Conservation (phyloP, 2,113 vertebrate species). For the Tamias sibiricus region DNA sequence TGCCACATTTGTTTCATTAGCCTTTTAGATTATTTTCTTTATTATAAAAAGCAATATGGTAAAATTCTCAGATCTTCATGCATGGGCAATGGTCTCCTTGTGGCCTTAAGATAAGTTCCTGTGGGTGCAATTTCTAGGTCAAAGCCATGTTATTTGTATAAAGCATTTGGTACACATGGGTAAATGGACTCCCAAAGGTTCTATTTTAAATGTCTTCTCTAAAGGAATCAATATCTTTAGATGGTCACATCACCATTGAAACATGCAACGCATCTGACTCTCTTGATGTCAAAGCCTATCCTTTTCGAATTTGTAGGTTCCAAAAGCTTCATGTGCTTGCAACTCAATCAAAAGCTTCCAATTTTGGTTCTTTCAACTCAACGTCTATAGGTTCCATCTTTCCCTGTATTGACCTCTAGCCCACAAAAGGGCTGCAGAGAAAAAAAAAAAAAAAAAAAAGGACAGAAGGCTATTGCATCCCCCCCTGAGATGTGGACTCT, state of each 20-base stretch:
- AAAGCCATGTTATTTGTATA: neutral
- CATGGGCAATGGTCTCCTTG: neutral
- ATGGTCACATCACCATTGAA: neutral
- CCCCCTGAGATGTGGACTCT: neutral
- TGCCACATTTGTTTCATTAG: neutral
- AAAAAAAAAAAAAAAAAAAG: too few species aligned
- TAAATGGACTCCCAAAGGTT: neutral
- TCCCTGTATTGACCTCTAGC: neutral
- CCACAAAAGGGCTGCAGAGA: neutral
- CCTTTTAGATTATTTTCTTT: neutral
- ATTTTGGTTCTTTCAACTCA: neutral
- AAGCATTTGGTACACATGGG: neutral
- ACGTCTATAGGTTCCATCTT: neutral
- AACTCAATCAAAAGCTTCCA: neutral
- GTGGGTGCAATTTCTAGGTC: neutral
- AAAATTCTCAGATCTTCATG: neutral
- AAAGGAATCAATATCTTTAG: neutral
- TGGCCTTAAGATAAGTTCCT: neutral
- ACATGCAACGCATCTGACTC: neutral
- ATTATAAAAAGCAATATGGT: neutral
- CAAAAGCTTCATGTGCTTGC: neutral
- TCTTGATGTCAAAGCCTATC: neutral
- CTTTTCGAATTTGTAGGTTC: neutral
- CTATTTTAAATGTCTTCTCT: neutral
- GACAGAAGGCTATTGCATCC: fast-evolving